Conservation (phyloP, 1,140 invertebrate genomes). For the Papilio helenus region DNA sequence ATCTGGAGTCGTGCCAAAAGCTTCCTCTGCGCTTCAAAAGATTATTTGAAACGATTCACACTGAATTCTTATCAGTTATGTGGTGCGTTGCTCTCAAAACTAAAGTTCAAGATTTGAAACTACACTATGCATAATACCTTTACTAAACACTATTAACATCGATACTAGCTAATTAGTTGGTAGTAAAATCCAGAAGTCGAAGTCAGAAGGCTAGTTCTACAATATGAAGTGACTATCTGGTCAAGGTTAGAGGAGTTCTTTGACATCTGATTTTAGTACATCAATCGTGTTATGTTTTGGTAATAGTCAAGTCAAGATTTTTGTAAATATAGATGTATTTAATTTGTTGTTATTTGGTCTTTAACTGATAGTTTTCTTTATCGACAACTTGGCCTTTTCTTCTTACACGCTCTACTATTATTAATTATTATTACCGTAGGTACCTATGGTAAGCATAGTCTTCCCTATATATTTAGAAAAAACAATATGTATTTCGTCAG, state of each 20-base stretch:
- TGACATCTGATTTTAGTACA: neutral
- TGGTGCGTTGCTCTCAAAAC: neutral
- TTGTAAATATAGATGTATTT: no score
- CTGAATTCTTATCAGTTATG: constrained; percentile 15
- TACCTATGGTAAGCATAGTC: no score
- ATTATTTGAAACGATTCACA: neutral
- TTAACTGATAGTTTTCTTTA: no score
- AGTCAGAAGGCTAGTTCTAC: neutral
- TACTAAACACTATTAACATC: neutral
- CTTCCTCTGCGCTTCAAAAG: constrained; percentile 1
- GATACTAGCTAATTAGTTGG: neutral
- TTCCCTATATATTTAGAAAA: no score
- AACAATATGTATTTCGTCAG: no score
- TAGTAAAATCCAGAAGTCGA: neutral
- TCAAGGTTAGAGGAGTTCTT: neutral
- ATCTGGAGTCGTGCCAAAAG: constrained; percentile 49
- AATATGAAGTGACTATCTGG: neutral
- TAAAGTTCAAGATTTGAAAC: neutral
- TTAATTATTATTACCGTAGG: no score
- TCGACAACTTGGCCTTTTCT: no score
- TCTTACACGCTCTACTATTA: no score
- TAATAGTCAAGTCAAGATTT: no score
- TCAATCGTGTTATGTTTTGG: neutral
- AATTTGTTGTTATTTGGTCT: neutral
- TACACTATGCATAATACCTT: neutral